Evolutionary conservation across 2,113 vertebrate genomes (phyloP).

Genomic region (Bungarus multicinctus): DNA sequence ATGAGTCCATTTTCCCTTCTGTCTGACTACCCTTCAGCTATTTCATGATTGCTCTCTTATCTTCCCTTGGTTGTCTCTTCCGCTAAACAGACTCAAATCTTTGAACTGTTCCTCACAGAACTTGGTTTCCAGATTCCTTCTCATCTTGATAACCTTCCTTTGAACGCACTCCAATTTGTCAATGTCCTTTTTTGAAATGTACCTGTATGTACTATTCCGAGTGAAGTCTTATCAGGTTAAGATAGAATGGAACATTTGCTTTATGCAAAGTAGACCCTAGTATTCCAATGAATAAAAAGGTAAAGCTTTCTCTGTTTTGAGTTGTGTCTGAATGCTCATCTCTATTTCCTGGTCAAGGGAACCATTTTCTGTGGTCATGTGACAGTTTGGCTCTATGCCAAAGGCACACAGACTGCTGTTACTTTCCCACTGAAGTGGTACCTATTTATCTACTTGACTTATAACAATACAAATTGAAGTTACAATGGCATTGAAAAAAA

Average conservation of each 20-base stretch:
- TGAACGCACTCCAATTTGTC: background rate
- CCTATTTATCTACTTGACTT: too few relatives aligned
- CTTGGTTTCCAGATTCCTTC: background rate
- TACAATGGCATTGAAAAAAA: too few relatives aligned
- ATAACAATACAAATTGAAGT: too few relatives aligned
- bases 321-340: too few relatives aligned
- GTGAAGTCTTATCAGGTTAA: background rate
- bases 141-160: background rate
- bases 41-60: background rate
- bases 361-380: too few relatives aligned
- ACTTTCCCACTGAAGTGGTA: too few relatives aligned
- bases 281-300: too few relatives aligned
- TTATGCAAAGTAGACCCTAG: background rate
- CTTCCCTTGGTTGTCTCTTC: background rate
- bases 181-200: background rate
- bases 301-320: too few relatives aligned
- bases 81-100: background rate
- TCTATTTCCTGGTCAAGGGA: too few relatives aligned
- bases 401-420: too few relatives aligned
- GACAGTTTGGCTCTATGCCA: too few relatives aligned
- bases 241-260: background rate
- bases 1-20: background rate
- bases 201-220: background rate
- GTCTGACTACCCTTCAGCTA: background rate
- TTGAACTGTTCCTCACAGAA: background rate